Conservation (phyloP, 2,888 invertebrate genomes). For the Acleris cristana region DNA sequence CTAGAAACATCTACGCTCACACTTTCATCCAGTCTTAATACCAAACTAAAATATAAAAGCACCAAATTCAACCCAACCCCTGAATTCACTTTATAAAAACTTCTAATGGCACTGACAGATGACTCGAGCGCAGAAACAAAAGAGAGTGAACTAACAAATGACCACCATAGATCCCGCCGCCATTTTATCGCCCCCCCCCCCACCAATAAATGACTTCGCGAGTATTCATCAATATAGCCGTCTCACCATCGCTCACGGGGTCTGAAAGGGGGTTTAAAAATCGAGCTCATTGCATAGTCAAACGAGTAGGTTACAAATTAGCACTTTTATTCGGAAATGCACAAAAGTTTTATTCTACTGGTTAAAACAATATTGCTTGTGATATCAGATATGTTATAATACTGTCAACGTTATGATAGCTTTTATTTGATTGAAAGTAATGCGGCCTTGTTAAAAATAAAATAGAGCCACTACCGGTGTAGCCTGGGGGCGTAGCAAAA, state of each 20-base stretch:
- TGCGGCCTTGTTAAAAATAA: background rate
- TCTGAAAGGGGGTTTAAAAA: conserved; percentile 16
- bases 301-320: background rate
- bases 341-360: no score
- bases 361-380: background rate
- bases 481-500: no score
- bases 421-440: background rate
- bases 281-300: conserved; percentile 13
- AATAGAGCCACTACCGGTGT: no score
- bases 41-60: no score
- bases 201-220: conserved; percentile 28
- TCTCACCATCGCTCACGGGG: conserved; percentile 15
- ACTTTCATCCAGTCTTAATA: no score
- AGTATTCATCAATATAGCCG: conserved; percentile 29
- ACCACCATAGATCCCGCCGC: conserved; percentile 27
- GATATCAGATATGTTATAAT: no score
- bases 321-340: no score
- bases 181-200: conserved; percentile 6
- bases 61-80: no score
- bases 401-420: no score
- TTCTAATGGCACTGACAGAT: background rate
- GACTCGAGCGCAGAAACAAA: conserved; percentile 31
- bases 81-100: background rate
- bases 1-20: no score
- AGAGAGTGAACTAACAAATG: conserved; percentile 29